A percentile compares a stretch with the other conserved stretches of the same genome.
These are phyloP conservation scores for Enteromius treurensis DNA, from an alignment of 2,797 vertebrate species.

Conservation along the genomic window DNA sequence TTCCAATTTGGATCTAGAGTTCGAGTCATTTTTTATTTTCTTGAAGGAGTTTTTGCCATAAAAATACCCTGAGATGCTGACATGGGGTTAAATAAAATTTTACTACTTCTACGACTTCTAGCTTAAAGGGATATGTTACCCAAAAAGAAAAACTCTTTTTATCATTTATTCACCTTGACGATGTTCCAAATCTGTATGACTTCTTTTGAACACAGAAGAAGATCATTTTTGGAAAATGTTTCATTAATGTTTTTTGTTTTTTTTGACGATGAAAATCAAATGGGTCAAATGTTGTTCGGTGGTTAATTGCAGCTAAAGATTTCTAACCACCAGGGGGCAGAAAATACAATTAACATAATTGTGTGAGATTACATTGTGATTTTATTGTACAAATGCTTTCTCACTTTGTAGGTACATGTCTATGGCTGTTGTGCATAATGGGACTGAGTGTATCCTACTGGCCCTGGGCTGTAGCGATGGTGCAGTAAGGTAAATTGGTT, in stretches of 20 bases:
- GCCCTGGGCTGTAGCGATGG: slow-evolving; percentile 91
- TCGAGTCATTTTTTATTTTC: not conserved
- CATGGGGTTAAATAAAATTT: too few relatives aligned
- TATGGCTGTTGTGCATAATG: slow-evolving; percentile 73
- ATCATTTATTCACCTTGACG: not conserved
- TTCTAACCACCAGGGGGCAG: slow-evolving; percentile 14
- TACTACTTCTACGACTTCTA: not conserved
- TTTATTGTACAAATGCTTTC: slow-evolving; percentile 5
- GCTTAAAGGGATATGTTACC: not conserved
- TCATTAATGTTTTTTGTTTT: not conserved
- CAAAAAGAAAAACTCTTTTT: not conserved
- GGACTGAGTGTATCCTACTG: slow-evolving; percentile 67
- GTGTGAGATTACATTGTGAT: not conserved
- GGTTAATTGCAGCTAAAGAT: not conserved
- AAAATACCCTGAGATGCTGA: too few relatives aligned
- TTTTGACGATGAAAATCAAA: not conserved
- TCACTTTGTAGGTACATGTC: slow-evolving; percentile 87
- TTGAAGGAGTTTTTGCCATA: not conserved
- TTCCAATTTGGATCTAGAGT: not conserved
- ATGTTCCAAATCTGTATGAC: not conserved
- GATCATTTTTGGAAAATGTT: not conserved
- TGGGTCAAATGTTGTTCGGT: not conserved
- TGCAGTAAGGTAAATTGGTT: slow-evolving; percentile 82
- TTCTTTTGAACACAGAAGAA: not conserved
- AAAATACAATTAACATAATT: not conserved